These are phyloP conservation scores for Drosophila athabasca DNA, from an alignment of 1,140 invertebrate genomes.

Conservation along the genomic window DNA sequence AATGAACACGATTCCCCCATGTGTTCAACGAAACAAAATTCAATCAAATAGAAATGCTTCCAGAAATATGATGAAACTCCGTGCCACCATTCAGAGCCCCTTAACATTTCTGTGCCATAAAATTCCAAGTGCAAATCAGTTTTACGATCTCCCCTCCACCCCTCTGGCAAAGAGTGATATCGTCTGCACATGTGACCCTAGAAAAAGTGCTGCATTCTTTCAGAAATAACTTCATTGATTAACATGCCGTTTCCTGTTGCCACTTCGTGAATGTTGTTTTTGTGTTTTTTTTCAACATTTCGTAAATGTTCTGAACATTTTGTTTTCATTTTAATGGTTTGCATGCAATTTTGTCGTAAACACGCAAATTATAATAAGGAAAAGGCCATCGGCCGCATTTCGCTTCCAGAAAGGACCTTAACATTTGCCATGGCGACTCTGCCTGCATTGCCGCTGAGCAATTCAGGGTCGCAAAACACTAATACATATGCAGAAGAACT, in stretches of 20 bases:
- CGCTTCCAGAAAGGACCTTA: conserved; percentile 38
- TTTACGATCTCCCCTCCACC: conserved; percentile 23
- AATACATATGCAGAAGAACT: conserved; percentile 18
- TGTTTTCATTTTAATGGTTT: conserved; percentile 18
- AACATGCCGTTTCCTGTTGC: conserved; percentile 6
- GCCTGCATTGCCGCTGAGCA: conserved; percentile 4
- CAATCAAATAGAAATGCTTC: conserved; percentile 1
- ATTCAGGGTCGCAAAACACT: conserved; percentile 47
- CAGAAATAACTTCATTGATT: conserved; percentile 17
- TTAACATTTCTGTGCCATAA: conserved; percentile 20
- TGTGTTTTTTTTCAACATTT: conserved; percentile 28
- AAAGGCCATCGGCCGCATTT: conserved; percentile 24
- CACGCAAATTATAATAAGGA: conserved; percentile 68
- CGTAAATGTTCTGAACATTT: conserved; percentile 18
- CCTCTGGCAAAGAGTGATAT: not conserved
- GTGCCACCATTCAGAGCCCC: not conserved
- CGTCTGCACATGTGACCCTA: not conserved
- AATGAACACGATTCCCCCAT: too few relatives aligned
- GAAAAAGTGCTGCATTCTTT: too few relatives aligned
- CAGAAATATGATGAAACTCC: conserved; percentile 13
- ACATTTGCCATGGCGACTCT: conserved; percentile 55
- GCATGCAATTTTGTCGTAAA: conserved; percentile 67
- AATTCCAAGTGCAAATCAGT: conserved; percentile 32
- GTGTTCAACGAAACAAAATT: too few relatives aligned
- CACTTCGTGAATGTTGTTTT: conserved; percentile 15